These are phyloP conservation scores for Aptenodytes patagonicus DNA, from an alignment of 2,113 vertebrate species.

Conservation along the genomic window DNA sequence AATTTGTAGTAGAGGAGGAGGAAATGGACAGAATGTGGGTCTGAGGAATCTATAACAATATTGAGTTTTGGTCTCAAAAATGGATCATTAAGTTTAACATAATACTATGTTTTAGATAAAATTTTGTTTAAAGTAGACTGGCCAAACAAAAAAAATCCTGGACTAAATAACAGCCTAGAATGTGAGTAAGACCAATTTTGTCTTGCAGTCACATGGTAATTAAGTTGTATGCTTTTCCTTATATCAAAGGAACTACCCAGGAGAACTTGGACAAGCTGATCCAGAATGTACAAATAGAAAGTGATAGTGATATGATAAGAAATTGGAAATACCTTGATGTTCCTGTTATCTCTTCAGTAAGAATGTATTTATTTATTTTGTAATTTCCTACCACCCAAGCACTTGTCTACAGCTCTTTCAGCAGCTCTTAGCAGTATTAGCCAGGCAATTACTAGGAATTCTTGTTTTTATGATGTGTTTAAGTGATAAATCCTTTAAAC, in stretches of 20 bases:
- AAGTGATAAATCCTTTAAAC: not conserved
- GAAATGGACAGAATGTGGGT: not conserved
- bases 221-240: not conserved
- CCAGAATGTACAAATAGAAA: constrained; percentile 92
- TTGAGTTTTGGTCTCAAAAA: not conserved
- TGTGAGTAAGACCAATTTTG: not conserved
- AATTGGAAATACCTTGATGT: constrained; percentile 95
- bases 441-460: not conserved
- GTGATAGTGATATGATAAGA: constrained; percentile 88
- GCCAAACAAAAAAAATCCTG: not conserved
- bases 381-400: not conserved
- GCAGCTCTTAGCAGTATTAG: not conserved
- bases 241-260: constrained; percentile 87
- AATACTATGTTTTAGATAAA: no score
- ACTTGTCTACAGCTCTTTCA: not conserved
- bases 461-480: not conserved
- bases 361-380: not conserved
- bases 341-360: constrained; percentile 79
- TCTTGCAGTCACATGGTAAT: not conserved
- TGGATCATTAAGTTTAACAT: no score
- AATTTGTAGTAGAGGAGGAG: not conserved
- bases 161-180: not conserved
- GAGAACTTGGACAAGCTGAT: constrained; percentile 96
- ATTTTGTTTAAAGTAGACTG: not conserved
- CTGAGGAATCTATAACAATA: not conserved